Conservation (phyloP, 2,888 invertebrate genomes). For the Platycnemis pennipes region DNA sequence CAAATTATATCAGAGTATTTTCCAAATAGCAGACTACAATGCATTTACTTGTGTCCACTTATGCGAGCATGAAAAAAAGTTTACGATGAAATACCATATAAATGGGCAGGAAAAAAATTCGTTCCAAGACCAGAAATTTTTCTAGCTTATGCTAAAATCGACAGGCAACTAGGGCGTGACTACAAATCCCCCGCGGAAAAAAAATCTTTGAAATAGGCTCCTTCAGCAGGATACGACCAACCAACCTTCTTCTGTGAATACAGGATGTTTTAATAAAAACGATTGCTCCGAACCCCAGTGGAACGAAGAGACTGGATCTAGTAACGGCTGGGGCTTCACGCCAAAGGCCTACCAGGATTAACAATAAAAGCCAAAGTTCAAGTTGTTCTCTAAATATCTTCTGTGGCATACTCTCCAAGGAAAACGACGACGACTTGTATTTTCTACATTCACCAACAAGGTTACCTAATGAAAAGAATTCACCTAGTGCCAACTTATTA, state of each 20-base stretch:
- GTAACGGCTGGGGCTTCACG: not conserved
- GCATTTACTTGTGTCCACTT: no score
- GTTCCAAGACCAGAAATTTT: no score
- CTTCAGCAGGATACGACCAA: not conserved
- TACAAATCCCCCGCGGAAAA: not conserved
- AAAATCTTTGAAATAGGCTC: not conserved
- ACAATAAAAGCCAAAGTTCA: not conserved
- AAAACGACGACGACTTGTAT: not conserved
- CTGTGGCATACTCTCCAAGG: not conserved
- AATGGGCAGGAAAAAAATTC: no score
- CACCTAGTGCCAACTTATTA: not conserved
- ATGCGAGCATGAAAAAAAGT: no score
- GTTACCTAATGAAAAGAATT: not conserved
- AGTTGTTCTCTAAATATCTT: not conserved
- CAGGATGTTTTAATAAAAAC: conserved; percentile 33
- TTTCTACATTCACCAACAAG: not conserved
- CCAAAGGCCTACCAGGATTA: not conserved
- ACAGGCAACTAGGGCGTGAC: no score
- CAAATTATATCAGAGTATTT: no score
- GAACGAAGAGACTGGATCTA: not conserved
- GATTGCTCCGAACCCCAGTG: not conserved
- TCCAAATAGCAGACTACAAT: no score
- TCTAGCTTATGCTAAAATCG: no score
- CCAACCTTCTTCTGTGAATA: not conserved
- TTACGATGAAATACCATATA: no score